A percentile compares a stretch with the other conserved stretches of the same genome.
phyloP scores from a whole-genome alignment of 2,888 invertebrate species.

The Drosophila birchii region DNA sequence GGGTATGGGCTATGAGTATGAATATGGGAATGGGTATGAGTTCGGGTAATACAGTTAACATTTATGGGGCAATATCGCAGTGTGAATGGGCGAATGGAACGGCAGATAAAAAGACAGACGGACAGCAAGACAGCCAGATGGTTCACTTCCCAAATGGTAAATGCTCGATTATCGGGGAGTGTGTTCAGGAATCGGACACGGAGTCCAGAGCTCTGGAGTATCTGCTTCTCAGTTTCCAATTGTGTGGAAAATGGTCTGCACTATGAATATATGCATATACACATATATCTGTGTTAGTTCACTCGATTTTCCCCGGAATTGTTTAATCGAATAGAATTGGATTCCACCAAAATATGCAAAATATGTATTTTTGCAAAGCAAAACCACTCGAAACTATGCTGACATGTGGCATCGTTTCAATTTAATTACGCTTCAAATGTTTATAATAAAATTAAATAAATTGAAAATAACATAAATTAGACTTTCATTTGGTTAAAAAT shows the following conservation, averaged over 20 bases:
- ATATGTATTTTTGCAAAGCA: not conserved
- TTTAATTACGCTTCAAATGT: constrained; percentile 6
- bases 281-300: constrained; percentile 7
- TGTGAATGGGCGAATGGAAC: constrained; percentile 49
- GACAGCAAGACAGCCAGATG: constrained; percentile 53
- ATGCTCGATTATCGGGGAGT: constrained; percentile 57
- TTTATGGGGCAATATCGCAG: constrained; percentile 51
- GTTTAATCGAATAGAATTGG: constrained; percentile 5
- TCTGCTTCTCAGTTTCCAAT: constrained; percentile 12
- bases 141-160: constrained; percentile 62
- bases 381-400: not conserved
- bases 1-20: not conserved
- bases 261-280: not conserved
- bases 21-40: not conserved
- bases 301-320: constrained; percentile 1
- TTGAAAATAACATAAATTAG: not conserved
- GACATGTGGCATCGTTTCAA: not conserved
- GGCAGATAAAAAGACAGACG: constrained; percentile 33
- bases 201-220: not conserved
- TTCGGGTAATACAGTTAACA: constrained; percentile 59
- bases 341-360: constrained; percentile 6
- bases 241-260: constrained; percentile 20
- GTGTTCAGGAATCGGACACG: constrained; percentile 40
- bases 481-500: not conserved
- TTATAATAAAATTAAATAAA: not conserved